A percentile compares a stretch with the other conserved stretches of the same genome.
Evolutionary conservation across 2,113 vertebrate species (phyloP).

Genomic region (Orcinus orca): DNA sequence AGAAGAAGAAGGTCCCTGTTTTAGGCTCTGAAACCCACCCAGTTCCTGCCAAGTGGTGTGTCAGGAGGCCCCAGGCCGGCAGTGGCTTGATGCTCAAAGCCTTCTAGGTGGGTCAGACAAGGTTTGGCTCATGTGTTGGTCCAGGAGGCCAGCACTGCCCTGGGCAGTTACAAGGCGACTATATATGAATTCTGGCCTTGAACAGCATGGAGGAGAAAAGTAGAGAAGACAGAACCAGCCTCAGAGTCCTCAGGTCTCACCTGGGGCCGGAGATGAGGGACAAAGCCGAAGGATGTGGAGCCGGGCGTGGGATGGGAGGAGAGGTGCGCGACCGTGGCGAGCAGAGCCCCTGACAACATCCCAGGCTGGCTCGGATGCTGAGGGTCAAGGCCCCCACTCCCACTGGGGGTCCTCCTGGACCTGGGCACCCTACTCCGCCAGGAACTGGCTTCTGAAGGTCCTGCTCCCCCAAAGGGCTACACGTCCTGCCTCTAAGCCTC

Average conservation of each 20-base stretch:
- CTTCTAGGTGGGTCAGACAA: not conserved
- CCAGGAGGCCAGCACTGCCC: not conserved
- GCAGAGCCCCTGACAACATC: not conserved
- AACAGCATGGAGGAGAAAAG: not conserved
- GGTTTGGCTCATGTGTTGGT: not conserved
- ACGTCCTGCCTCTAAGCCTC: too few species aligned
- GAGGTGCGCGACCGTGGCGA: not conserved
- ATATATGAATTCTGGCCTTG: not conserved
- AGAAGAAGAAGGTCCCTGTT: not conserved
- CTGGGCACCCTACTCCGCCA: not conserved
- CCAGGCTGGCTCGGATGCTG: too few species aligned
- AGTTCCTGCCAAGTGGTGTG: accelerated
- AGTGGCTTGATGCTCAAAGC: accelerated
- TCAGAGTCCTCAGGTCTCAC: accelerated
- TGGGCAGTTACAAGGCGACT: accelerated
- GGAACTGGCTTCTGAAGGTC: not conserved
- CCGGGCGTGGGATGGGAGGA: accelerated
- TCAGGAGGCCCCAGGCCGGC: not conserved
- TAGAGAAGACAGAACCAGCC: not conserved
- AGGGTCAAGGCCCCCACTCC: not conserved
- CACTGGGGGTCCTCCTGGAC: too few species aligned
- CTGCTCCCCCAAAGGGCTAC: not conserved
- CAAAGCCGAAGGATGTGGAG: not conserved
- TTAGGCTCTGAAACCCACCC: not conserved
- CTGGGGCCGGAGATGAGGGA: not conserved